Evolutionary conservation across 2,797 vertebrate genomes (phyloP), one percentile per base, ranked within the genome.

Genomic region (Argyrosomus regius): DNA sequence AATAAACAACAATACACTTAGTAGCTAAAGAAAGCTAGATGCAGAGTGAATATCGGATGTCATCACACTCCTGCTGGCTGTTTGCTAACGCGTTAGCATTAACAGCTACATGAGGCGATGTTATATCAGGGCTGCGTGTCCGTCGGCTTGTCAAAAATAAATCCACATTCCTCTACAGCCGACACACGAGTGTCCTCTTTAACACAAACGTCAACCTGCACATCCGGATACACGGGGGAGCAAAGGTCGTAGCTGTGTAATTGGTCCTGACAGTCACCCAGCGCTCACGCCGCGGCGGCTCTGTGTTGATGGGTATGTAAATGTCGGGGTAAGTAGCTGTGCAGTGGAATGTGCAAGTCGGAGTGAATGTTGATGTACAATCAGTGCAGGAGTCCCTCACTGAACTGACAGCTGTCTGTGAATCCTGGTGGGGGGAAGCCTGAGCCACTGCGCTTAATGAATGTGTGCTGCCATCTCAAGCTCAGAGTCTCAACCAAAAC

Each of bases 331-430:
- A 43, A 65, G 84, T 73, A 58, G 58, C 64, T 39, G 83, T 75
- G 79, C 43, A 17, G 78, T 28, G 72, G 70, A 49, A 80, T 77
- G 77, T 71, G 80, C 48, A 8, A 71, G 82, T 72, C 3, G 54
- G 67, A 77, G 83, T 50, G 62, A 77, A 82, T 78, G 83, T 61
- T 77, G 83, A 86, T 75, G 85, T 63, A 53, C 83, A 81, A 86
- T 87, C 85, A 69, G 82, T 12, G 69, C 28, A 59, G 75, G 82
- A 87, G 80, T 64, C 69, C 63, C 71, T 81, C 74, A 54, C 63
- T 5, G 53, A 89, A 77, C 70, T 87, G 87, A 89, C 90, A 91
- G 87, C 86, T 83, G 88, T 89, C 87, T 70, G 83, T 48, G 80
- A 53, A 58, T 80, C 68, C 71, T 72, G 58, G 63, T 66, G 82